Evolutionary conservation across 2,797 vertebrate genomes (phyloP).

Genomic region (Coracias cyanogaster): DNA sequence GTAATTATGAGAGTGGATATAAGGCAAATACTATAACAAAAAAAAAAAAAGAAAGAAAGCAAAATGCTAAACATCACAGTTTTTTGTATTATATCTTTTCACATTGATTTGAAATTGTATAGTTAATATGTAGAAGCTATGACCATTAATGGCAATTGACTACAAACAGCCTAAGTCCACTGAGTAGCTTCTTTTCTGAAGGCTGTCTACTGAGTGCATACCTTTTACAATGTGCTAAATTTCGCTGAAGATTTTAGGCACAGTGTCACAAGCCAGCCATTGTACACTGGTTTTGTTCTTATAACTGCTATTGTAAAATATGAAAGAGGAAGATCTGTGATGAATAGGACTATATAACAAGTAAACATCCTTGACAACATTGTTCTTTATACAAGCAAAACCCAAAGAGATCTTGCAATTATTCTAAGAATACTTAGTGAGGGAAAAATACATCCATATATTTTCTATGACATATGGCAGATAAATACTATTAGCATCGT

Average conservation of each 20-base stretch:
- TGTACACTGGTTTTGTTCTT: neutral
- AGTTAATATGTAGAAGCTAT: neutral
- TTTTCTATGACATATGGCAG: neutral
- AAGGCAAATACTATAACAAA: neutral
- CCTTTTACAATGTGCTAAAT: neutral
- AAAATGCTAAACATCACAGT: neutral
- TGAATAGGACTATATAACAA: neutral
- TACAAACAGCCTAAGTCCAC: neutral
- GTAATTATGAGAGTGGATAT: neutral
- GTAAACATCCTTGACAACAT: neutral
- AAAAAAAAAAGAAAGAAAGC: neutral
- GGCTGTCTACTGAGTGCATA: neutral
- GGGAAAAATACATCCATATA: neutral
- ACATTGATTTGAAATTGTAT: neutral
- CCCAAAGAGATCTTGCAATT: neutral
- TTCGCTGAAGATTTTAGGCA: neutral
- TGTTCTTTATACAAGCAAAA: neutral
- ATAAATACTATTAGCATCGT: neutral
- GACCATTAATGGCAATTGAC: neutral
- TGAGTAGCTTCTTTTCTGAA: neutral
- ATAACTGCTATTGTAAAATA: neutral
- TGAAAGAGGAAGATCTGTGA: neutral
- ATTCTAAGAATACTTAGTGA: neutral
- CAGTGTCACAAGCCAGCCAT: fast-evolving
- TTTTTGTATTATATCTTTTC: too few species aligned